A percentile compares a stretch with the other conserved stretches of the same genome.
Evolutionary conservation across 2,113 vertebrate species (phyloP).

Genomic region (Microtus oregoni): DNA sequence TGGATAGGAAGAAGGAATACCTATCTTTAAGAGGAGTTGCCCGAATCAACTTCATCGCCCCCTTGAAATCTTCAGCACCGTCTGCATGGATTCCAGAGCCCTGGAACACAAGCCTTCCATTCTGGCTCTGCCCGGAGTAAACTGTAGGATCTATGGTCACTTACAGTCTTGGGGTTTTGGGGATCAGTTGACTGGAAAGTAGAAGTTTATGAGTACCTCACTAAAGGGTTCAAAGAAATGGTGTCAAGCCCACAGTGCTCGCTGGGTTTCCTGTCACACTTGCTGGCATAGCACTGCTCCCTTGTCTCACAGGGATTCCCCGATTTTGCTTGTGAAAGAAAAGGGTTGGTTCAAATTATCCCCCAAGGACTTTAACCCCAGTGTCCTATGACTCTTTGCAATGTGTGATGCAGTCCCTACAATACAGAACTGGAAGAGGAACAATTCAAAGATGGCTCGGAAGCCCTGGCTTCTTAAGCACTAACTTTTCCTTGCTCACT

Average conservation of each 20-base stretch:
- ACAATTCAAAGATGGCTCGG: background rate
- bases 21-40: background rate
- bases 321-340: background rate
- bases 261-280: background rate
- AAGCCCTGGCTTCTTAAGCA: background rate
- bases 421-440: background rate
- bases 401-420: background rate
- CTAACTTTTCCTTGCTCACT: background rate
- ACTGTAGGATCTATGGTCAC: background rate
- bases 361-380: background rate
- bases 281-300: rapidly evolving
- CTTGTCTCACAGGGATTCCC: background rate
- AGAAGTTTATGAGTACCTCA: background rate
- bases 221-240: background rate
- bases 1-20: background rate
- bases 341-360: background rate
- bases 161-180: background rate
- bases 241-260: background rate
- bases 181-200: background rate
- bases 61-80: background rate
- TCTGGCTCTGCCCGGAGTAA: background rate
- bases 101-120: background rate
- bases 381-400: background rate
- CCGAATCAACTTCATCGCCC: background rate
- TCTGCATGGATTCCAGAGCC: background rate